Evolutionary conservation across 2,797 vertebrate genomes (phyloP).

Genomic region (Chaetodon trifasciatus): DNA sequence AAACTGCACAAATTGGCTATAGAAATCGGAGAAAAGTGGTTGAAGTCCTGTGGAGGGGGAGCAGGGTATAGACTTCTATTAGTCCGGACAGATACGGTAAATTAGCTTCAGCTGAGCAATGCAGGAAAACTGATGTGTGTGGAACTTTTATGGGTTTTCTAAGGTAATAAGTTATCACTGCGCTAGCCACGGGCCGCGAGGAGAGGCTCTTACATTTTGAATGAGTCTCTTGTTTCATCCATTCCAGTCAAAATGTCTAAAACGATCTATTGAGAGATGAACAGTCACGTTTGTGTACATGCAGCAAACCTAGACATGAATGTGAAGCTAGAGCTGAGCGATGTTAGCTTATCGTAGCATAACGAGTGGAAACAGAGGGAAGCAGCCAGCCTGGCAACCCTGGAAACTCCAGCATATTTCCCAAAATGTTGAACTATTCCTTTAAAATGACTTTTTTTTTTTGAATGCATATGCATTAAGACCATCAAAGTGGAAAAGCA

Average conservation of each 20-base stretch:
- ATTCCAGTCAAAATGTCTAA: background rate
- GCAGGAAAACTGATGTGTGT: background rate
- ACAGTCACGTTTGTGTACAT: background rate
- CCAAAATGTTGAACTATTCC: background rate
- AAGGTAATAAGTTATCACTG: background rate
- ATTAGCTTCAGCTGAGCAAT: conserved; percentile 1
- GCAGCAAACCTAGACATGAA: background rate
- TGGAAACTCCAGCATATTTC: background rate
- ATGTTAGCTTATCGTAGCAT: background rate
- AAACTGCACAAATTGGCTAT: background rate
- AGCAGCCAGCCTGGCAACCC: background rate
- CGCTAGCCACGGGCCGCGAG: background rate
- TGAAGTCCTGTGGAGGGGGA: conserved; percentile 19
- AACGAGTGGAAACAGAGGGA: background rate
- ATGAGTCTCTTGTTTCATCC: no score
- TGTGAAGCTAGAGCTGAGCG: background rate
- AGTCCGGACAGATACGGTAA: background rate
- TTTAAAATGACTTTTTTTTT: background rate
- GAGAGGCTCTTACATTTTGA: no score
- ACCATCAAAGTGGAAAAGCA: background rate
- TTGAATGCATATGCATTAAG: background rate
- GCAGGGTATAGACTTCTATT: background rate
- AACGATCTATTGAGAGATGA: background rate
- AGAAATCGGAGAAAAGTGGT: conserved; percentile 1
- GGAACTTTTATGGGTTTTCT: background rate